Conservation (phyloP, 2,888 invertebrate species). For the Clanis bilineata region DNA sequence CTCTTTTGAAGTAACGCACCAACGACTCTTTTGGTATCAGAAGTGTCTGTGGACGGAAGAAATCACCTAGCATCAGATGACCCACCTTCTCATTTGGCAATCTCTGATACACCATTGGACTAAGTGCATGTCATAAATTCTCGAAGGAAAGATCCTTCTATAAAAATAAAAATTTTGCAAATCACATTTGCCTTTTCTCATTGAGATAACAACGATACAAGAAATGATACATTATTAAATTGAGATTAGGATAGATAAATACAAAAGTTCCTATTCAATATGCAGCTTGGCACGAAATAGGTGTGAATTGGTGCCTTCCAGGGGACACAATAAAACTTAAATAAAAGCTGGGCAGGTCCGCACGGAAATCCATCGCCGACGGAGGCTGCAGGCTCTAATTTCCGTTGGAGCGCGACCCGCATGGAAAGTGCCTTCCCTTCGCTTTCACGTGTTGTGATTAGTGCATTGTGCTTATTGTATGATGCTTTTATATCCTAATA, state of each 20-base stretch:
- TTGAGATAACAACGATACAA: too few relatives aligned
- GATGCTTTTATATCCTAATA: too few relatives aligned
- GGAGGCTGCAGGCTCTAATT: conserved; percentile 56
- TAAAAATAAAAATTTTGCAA: too few relatives aligned
- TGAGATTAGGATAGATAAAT: background rate
- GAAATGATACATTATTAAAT: background rate
- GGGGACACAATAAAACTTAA: conserved; percentile 52
- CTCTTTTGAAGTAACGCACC: too few relatives aligned
- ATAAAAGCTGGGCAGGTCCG: conserved; percentile 45
- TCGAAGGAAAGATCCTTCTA: too few relatives aligned
- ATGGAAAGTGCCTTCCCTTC: conserved; percentile 41
- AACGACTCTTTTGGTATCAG: too few relatives aligned
- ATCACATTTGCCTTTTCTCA: too few relatives aligned
- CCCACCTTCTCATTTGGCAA: too few relatives aligned
- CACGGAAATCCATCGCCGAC: conserved; percentile 58
- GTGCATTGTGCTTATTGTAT: conserved; percentile 3
- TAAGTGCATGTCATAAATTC: too few relatives aligned
- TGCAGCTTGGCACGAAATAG: background rate
- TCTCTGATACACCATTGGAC: too few relatives aligned
- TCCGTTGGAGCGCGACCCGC: conserved; percentile 46
- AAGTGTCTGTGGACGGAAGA: too few relatives aligned
- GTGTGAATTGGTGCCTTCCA: background rate
- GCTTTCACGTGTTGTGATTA: conserved; percentile 17
- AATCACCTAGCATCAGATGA: too few relatives aligned
- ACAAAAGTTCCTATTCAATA: background rate